These are phyloP conservation scores for Anastrepha ludens DNA, from an alignment of 1,140 invertebrate species.

Conservation along the genomic window DNA sequence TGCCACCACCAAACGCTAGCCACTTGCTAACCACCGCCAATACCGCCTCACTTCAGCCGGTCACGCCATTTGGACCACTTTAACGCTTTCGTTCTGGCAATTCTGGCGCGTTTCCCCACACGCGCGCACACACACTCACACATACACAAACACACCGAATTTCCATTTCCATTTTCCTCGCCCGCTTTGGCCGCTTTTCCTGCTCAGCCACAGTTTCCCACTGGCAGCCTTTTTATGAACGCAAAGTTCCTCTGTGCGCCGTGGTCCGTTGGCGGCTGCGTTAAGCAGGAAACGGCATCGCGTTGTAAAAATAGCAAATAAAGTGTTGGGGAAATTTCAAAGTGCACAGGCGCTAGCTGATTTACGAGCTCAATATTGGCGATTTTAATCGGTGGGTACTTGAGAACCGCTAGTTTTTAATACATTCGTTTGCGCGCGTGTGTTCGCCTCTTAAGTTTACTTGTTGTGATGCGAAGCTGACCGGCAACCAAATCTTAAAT, in stretches of 20 bases:
- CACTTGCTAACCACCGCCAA: neutral
- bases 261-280: neutral
- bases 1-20: neutral
- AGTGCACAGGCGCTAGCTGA: conserved; percentile 36
- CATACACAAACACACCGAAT: neutral
- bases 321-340: conserved; percentile 25
- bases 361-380: conserved; percentile 41
- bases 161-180: conserved; percentile 37
- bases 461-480: neutral
- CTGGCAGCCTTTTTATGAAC: neutral
- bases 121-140: neutral
- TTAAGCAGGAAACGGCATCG: conserved; percentile 26
- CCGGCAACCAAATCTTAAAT: neutral
- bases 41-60: neutral
- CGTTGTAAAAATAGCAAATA: conserved; percentile 45
- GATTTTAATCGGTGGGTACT: conserved; percentile 41
- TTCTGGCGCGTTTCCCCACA: conserved; percentile 16
- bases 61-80: conserved; percentile 14
- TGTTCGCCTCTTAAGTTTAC: neutral
- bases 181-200: conserved; percentile 19
- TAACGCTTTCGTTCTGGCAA: conserved; percentile 34
- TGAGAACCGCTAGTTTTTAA: conserved; percentile 7
- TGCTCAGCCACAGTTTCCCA: conserved; percentile 29
- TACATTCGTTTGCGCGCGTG: neutral
- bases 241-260: neutral